Conservation (phyloP, 2,113 vertebrate genomes). For the Neolamprologus toae region DNA sequence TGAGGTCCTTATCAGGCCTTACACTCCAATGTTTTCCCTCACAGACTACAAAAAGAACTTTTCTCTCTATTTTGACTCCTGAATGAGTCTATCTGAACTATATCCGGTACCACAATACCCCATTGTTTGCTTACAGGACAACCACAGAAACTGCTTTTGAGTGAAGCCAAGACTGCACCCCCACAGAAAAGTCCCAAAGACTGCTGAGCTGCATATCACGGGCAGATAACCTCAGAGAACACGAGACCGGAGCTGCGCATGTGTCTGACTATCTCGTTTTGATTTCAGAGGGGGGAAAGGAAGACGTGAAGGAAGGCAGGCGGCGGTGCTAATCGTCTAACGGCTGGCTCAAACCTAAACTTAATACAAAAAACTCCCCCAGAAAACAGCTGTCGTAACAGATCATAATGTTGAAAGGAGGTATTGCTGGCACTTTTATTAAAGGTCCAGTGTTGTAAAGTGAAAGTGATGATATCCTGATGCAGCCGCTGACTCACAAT, state of each 20-base stretch:
- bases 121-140: conserved; percentile 44
- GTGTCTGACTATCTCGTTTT: not conserved
- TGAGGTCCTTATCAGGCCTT: conserved; percentile 5
- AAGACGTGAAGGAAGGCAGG: not conserved
- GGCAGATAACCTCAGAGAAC: not conserved
- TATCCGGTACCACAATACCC: conserved; percentile 44
- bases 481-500: not conserved
- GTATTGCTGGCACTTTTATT: not conserved
- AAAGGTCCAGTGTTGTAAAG: not conserved
- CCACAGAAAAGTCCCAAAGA: not conserved
- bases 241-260: not conserved
- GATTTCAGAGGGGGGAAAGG: not conserved
- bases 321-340: not conserved
- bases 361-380: not conserved
- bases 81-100: conserved; percentile 12
- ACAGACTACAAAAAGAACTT: not conserved
- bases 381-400: not conserved
- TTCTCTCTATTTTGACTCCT: conserved; percentile 8
- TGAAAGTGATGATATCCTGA: not conserved
- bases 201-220: not conserved
- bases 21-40: not conserved
- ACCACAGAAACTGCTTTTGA: conserved; percentile 27
- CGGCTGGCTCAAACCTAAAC: not conserved
- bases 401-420: not conserved
- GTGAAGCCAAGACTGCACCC: conserved; percentile 8